These are phyloP conservation scores for Cydia amplana DNA, from an alignment of 1,140 invertebrate species.

Conservation along the genomic window DNA sequence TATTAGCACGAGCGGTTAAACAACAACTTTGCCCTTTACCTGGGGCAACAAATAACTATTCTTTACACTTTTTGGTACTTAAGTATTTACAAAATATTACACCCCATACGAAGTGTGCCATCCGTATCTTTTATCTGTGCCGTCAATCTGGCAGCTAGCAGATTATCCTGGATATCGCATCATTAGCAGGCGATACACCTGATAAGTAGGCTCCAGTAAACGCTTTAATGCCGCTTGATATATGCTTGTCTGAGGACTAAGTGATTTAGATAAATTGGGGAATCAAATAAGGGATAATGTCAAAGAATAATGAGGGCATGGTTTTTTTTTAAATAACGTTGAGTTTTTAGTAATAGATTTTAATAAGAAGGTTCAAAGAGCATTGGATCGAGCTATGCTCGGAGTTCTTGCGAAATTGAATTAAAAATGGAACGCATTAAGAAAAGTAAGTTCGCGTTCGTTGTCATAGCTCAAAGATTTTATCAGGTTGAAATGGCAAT, in stretches of 20 bases:
- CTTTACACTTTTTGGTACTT: too few relatives aligned
- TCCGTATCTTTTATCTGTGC: not conserved
- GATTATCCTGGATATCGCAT: constrained; percentile 56
- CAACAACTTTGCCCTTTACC: too few relatives aligned
- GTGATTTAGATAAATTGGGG: constrained; percentile 24
- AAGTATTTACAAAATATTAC: not conserved
- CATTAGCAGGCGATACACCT: constrained; percentile 71
- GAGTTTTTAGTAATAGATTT: too few relatives aligned
- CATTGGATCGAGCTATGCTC: too few relatives aligned
- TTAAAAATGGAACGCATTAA: too few relatives aligned
- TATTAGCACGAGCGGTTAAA: too few relatives aligned
- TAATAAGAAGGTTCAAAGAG: too few relatives aligned
- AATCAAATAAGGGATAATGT: not conserved
- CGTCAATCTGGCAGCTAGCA: constrained; percentile 51
- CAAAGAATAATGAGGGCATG: not conserved
- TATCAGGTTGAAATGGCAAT: too few relatives aligned
- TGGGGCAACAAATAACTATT: too few relatives aligned
- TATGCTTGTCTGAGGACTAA: constrained; percentile 18
- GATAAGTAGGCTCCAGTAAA: constrained; percentile 47
- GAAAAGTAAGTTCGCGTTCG: too few relatives aligned
- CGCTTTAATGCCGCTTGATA: constrained; percentile 29
- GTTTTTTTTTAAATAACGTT: not conserved
- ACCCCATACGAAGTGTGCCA: constrained; percentile 5
- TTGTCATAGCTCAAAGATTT: too few relatives aligned
- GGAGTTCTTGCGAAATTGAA: too few relatives aligned